Base-by-base conservation (phyloP, 1,140 invertebrate species). In the Atta cephalotes region DNA sequence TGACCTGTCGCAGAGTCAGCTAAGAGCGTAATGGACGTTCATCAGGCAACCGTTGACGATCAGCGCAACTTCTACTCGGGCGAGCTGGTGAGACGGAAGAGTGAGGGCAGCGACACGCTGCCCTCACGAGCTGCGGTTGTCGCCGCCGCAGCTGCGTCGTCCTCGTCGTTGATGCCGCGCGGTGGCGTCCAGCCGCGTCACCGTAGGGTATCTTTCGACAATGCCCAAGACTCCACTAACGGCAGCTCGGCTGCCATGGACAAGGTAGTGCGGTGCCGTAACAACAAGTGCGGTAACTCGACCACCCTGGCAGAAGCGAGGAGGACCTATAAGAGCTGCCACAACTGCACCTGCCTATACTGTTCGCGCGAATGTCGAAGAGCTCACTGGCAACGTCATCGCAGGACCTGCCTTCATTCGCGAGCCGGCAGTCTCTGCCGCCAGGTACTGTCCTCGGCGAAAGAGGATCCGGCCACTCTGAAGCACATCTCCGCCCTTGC, bases 281-380 rank as follows among this genome's bases (percentile, higher is more conserved):
- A 98, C 94, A 97, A 97, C 81, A 97, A 98, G 93, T 98, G 98
- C 94, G 94, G 92, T 31, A 96, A 97, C 53, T 95, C 96, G 28
- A 96, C 97, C 2, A 96, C 95, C 12, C 89, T 96, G 21, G 95
- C 96, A 45, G 97, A 97, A 87, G 97, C 97, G 31, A 96, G 97
- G 90, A 96, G 97, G 89, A 96, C 96, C 91, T 98, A 97, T 95
- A 98, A 98, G 92, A 97, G 97, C 79, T 99, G 98, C 95, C 98
- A 99, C 95, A 99, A 99, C 95, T 99, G 99, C 95, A 97, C 97
- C 85, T 98, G 98, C 89, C 96, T 97, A 68, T 98, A 98, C 93
- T 99, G 98, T 95, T 98, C 97, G 62, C 96, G 97, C 82, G 97
- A 97, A 90, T 98, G 98, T 93, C 96, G 98, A 21, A 96, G 98